Evolutionary conservation across 2,113 vertebrate genomes (phyloP).

Genomic region (Poicephalus meyeri): DNA sequence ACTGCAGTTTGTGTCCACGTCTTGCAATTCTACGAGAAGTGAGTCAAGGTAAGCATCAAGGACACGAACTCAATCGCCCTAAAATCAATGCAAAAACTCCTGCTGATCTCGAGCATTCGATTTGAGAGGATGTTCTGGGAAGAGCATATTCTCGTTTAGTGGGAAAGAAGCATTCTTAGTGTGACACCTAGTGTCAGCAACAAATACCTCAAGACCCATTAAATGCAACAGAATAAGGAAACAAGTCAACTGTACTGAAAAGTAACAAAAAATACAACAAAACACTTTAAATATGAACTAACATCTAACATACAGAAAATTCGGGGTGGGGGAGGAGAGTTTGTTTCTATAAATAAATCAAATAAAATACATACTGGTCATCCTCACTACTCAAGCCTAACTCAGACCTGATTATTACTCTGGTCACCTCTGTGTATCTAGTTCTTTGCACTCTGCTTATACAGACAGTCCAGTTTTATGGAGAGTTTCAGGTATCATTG

Average conservation of each 20-base stretch:
- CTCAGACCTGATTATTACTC: neutral
- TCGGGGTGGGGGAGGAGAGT: rapidly evolving
- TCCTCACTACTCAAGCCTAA: neutral
- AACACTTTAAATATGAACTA: neutral
- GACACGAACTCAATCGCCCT: neutral
- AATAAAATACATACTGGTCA: neutral
- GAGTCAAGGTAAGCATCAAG: neutral
- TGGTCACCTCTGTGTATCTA: neutral
- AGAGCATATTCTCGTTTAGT: rapidly evolving
- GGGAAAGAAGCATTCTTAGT: neutral
- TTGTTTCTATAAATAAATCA: neutral
- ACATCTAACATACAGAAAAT: neutral
- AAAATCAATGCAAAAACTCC: neutral
- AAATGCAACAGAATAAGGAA: rapidly evolving
- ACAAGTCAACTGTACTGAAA: neutral
- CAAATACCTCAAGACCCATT: neutral
- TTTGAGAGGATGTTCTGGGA: neutral
- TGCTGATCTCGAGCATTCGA: neutral
- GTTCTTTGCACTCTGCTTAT: neutral
- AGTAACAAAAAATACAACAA: neutral
- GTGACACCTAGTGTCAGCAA: slow-evolving; percentile 50
- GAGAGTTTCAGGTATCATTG: neutral
- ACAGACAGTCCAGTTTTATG: neutral
- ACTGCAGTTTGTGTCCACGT: neutral
- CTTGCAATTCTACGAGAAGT: neutral